Evolutionary conservation across 2,888 invertebrate species (phyloP).

Genomic region (Candidula unifasciata): DNA sequence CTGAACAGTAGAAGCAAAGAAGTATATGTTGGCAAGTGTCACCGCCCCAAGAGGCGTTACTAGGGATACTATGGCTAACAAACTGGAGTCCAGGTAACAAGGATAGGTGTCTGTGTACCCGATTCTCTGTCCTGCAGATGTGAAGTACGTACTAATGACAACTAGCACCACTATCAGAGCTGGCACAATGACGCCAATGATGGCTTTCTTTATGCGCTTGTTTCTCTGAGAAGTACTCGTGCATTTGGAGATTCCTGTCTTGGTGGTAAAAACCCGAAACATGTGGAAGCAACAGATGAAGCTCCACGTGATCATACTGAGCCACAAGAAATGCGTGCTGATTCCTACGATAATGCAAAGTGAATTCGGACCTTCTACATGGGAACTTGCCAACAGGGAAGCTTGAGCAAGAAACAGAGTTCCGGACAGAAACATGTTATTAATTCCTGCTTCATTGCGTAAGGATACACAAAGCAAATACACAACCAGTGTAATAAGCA

Average conservation of each 20-base stretch:
- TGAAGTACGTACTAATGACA: not conserved
- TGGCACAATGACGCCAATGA: not conserved
- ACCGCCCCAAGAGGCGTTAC: constrained; percentile 10
- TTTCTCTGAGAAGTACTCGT: not conserved
- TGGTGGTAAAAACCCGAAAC: constrained; percentile 29
- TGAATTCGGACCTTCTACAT: not conserved
- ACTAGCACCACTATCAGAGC: not conserved
- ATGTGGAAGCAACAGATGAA: constrained; percentile 39
- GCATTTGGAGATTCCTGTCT: not conserved
- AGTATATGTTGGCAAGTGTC: not conserved
- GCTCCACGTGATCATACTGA: constrained; percentile 37
- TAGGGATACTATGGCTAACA: not conserved
- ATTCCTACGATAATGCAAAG: constrained; percentile 11
- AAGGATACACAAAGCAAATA: constrained; percentile 12
- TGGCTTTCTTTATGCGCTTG: not conserved
- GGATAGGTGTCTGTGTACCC: constrained; percentile 13
- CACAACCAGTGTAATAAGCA: constrained; percentile 23
- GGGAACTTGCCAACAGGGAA: constrained; percentile 9
- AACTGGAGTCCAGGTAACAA: constrained; percentile 11
- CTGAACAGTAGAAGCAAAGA: constrained; percentile 26
- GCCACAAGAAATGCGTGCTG: constrained; percentile 37
- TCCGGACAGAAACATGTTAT: constrained; percentile 28
- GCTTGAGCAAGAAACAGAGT: constrained; percentile 35
- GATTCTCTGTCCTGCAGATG: not conserved
- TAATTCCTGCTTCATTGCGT: constrained; percentile 39